A percentile compares a stretch with the other conserved stretches of the same genome.
Evolutionary conservation across 2,113 vertebrate genomes (phyloP).

Genomic region (Hydropotes inermis): DNA sequence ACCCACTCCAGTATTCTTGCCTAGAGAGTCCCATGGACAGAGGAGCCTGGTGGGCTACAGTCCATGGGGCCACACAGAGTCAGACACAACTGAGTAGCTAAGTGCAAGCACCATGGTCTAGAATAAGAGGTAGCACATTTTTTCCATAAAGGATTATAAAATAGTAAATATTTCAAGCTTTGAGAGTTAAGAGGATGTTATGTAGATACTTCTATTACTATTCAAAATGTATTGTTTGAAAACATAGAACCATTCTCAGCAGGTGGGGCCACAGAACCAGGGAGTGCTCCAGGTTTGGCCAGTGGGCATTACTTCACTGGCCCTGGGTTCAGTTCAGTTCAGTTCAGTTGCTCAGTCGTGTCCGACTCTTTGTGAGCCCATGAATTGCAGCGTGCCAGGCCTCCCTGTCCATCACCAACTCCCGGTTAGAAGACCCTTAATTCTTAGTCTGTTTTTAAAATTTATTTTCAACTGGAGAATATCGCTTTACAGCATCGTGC

Average conservation of each 20-base stretch:
- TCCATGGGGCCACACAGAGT: not conserved
- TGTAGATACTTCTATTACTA: not conserved
- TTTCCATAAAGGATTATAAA: not conserved
- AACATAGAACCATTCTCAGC: not conserved
- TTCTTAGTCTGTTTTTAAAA: not conserved
- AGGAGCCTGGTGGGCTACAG: not conserved
- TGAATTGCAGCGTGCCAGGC: not conserved
- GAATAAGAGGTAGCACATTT: not conserved
- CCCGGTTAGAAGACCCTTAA: not conserved
- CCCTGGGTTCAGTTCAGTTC: no score
- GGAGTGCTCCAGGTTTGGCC: not conserved
- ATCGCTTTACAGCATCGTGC: not conserved
- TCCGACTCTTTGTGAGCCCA: no score
- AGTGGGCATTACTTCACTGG: not conserved
- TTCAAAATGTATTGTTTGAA: not conserved
- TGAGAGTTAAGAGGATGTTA: not conserved
- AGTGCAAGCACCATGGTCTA: not conserved
- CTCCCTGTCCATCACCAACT: no score
- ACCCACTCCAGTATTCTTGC: not conserved
- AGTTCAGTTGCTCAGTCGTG: no score
- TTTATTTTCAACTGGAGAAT: not conserved
- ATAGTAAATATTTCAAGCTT: not conserved
- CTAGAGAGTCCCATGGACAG: not conserved
- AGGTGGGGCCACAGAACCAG: not conserved
- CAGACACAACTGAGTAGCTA: fast-evolving